phyloP scores from a whole-genome alignment of 1,140 invertebrate species.

The Steinernema khuongi region DNA sequence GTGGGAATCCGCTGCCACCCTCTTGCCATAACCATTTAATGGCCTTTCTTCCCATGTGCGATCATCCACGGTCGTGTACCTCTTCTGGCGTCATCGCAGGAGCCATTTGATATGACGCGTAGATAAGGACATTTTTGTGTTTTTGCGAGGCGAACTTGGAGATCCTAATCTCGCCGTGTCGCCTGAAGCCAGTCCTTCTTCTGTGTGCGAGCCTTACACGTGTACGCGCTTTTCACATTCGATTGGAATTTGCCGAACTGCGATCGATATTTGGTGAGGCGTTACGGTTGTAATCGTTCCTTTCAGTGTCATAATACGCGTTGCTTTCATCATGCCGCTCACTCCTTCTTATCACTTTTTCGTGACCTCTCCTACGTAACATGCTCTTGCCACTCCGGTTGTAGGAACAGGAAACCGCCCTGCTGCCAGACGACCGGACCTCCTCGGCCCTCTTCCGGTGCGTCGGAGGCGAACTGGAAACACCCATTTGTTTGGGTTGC shows the following conservation, averaged over 20 bases:
- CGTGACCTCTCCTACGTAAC: too few species aligned
- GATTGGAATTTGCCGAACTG: not conserved
- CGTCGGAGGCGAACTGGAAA: not conserved
- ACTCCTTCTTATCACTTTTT: too few species aligned
- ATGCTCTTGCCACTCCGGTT: not conserved
- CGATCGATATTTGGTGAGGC: not conserved
- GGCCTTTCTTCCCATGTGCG: not conserved
- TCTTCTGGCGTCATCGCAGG: not conserved
- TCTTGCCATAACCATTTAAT: not conserved
- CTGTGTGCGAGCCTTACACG: not conserved
- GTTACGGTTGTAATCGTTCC: not conserved
- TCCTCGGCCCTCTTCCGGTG: not conserved
- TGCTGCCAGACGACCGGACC: not conserved
- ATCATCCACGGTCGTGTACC: not conserved
- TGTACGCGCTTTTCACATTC: not conserved
- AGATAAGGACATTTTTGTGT: constrained; percentile 8
- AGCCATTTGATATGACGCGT: not conserved
- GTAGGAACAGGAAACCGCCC: not conserved
- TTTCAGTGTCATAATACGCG: constrained; percentile 1
- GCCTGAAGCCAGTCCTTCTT: not conserved
- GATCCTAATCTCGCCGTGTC: not conserved
- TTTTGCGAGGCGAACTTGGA: not conserved
- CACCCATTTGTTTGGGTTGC: constrained; percentile 1
- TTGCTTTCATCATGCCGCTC: not conserved
- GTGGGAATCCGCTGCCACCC: not conserved